Conservation (phyloP, 2,113 vertebrate genomes). For the Centropristis striata region DNA sequence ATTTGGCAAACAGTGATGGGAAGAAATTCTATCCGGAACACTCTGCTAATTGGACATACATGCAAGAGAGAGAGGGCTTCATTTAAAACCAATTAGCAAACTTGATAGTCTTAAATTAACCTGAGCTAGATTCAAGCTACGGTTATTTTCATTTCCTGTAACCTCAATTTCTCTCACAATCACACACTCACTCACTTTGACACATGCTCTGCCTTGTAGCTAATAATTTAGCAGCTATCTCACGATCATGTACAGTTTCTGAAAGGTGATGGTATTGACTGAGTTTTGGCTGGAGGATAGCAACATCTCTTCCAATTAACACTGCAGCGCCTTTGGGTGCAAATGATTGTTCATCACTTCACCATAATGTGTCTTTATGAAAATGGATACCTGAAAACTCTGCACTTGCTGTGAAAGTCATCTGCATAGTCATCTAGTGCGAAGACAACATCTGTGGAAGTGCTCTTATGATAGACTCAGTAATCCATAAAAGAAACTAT, state of each 20-base stretch:
- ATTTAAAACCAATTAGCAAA: conserved; percentile 82
- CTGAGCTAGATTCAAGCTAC: conserved; percentile 41
- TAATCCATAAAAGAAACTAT: conserved; percentile 33
- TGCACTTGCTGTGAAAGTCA: conserved; percentile 24
- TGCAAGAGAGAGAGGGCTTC: conserved; percentile 47
- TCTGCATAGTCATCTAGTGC: conserved; percentile 6
- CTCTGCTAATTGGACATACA: conserved; percentile 74
- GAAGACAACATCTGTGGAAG: conserved; percentile 49
- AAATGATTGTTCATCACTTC: conserved; percentile 57
- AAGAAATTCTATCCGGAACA: conserved; percentile 54
- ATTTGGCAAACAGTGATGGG: conserved; percentile 54
- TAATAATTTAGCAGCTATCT: conserved; percentile 52
- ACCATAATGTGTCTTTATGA: conserved; percentile 53
- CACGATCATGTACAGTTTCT: conserved; percentile 1
- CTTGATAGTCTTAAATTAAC: conserved; percentile 76
- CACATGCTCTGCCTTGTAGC: conserved; percentile 49
- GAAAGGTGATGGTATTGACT: conserved; percentile 24
- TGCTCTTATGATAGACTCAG: conserved; percentile 6
- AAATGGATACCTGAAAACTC: conserved; percentile 55
- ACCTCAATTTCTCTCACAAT: conserved; percentile 3
- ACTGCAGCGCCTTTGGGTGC: conserved; percentile 22
- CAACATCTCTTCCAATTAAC: conserved; percentile 63
- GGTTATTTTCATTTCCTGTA: conserved; percentile 33
- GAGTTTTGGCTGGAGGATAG: conserved; percentile 40
- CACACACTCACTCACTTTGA: conserved; percentile 26